These are phyloP conservation scores for Cyrtorhinus lividipennis DNA, from an alignment of 1,140 invertebrate species.

Conservation along the genomic window DNA sequence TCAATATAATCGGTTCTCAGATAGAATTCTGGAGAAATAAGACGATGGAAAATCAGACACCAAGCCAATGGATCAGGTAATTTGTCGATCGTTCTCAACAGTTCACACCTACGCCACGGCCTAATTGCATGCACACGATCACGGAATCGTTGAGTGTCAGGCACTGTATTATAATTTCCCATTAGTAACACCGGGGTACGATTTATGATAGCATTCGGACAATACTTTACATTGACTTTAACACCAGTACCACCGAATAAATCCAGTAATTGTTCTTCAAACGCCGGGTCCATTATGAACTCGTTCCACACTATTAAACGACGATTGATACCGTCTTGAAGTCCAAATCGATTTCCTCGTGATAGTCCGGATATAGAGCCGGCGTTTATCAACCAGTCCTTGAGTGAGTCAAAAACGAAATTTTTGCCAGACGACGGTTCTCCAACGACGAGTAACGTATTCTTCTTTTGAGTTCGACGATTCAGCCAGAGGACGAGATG, in stretches of 20 bases:
- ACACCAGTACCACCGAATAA: background rate
- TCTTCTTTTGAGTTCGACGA: background rate
- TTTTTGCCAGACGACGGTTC: background rate
- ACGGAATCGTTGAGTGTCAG: too few species aligned
- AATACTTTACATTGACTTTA: background rate
- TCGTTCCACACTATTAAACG: background rate
- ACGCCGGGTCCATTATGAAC: background rate
- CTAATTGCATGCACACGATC: too few species aligned
- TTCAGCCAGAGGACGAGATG: background rate
- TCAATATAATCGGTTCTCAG: too few species aligned
- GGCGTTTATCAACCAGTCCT: background rate
- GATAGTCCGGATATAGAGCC: background rate
- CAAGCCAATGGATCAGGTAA: too few species aligned
- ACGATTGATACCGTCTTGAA: background rate
- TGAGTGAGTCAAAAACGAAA: background rate
- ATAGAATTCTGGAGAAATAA: too few species aligned
- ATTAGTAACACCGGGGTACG: background rate
- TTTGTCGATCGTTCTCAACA: too few species aligned
- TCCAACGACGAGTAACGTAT: background rate
- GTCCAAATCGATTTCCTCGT: background rate
- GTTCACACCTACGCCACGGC: too few species aligned
- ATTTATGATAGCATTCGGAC: background rate
- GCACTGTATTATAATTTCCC: too few species aligned
- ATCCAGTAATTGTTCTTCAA: background rate
- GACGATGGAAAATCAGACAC: too few species aligned